A percentile compares a stretch with the other conserved stretches of the same genome.
These are phyloP conservation scores for Sanderia malayensis DNA, from an alignment of 30 jellyfish, hydroid and myxozoan genomes.

Conservation along the genomic window DNA sequence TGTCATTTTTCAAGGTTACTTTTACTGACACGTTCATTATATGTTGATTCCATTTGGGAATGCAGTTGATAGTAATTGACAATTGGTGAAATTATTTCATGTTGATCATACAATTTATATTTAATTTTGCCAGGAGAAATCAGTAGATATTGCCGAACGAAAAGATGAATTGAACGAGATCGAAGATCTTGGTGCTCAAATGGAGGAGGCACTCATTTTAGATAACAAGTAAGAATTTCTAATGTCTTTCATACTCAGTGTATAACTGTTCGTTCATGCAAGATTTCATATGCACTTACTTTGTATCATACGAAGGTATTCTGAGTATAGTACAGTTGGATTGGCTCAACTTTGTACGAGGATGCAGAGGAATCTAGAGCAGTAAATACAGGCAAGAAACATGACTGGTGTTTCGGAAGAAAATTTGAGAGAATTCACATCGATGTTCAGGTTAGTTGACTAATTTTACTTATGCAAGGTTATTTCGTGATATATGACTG, in stretches of 20 bases:
- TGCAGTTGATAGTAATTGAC: too few species aligned
- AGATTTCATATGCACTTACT: too few species aligned
- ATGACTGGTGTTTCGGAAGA: constrained; percentile 98
- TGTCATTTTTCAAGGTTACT: constrained; percentile 67
- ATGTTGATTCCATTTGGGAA: too few species aligned
- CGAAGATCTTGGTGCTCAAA: constrained; percentile 95
- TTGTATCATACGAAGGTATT: constrained; percentile 78
- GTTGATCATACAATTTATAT: too few species aligned
- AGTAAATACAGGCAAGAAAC: constrained; percentile 89
- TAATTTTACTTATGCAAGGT: too few species aligned
- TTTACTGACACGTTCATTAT: too few species aligned
- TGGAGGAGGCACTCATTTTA: constrained; percentile 94
- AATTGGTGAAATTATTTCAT: too few species aligned
- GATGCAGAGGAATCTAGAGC: constrained; percentile 93
- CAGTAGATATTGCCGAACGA: constrained; percentile 67
- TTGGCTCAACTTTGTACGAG: constrained; percentile 90
- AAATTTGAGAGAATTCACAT: constrained; percentile 82
- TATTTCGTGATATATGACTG: too few species aligned
- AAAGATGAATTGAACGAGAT: constrained; percentile 86
- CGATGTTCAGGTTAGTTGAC: constrained; percentile 95
- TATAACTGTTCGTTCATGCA: too few species aligned
- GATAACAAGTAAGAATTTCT: constrained; percentile 95
- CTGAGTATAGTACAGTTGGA: constrained; percentile 98
- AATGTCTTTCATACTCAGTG: too few species aligned
- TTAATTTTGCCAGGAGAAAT: constrained; percentile 78